These are phyloP conservation scores for Scortum barcoo DNA, from an alignment of 2,113 vertebrate species.

Conservation along the genomic window DNA sequence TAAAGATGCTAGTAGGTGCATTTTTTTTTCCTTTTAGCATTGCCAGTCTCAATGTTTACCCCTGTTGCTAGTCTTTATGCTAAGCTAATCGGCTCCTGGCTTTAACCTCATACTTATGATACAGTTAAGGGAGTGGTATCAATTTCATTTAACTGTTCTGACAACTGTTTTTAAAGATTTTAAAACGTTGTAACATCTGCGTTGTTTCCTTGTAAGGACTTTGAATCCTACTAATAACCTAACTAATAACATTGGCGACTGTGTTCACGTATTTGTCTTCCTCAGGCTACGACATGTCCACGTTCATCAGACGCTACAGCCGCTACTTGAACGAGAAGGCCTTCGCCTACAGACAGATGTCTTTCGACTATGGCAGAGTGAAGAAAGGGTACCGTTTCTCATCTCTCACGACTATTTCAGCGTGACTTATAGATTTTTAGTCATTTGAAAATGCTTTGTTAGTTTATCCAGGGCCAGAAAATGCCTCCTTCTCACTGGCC, in stretches of 20 bases:
- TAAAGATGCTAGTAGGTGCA: background rate
- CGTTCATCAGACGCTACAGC: slow-evolving; percentile 98
- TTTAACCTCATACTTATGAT: background rate
- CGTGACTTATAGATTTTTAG: slow-evolving; percentile 1
- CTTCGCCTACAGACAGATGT: slow-evolving; percentile 98
- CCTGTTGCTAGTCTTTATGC: background rate
- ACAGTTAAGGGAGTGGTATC: background rate
- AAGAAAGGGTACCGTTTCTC: slow-evolving; percentile 92
- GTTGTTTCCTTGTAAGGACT: too few relatives aligned
- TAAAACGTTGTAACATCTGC: background rate
- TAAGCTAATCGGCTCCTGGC: background rate
- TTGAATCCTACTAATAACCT: background rate
- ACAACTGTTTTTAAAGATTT: too few relatives aligned
- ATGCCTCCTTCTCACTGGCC: background rate
- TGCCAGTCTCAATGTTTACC: background rate
- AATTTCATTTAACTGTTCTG: too few relatives aligned
- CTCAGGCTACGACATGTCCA: slow-evolving; percentile 98
- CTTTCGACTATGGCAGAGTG: slow-evolving; percentile 97
- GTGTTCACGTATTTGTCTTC: slow-evolving; percentile 46
- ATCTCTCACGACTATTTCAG: slow-evolving; percentile 15
- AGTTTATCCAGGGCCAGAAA: background rate
- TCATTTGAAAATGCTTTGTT: background rate
- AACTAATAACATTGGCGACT: slow-evolving; percentile 13
- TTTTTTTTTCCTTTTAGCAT: background rate
- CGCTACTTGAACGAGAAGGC: slow-evolving; percentile 98